Evolutionary conservation across 2,888 invertebrate species (phyloP), one percentile per base, ranked within the genome.

Genomic region (Magallana nippona): DNA sequence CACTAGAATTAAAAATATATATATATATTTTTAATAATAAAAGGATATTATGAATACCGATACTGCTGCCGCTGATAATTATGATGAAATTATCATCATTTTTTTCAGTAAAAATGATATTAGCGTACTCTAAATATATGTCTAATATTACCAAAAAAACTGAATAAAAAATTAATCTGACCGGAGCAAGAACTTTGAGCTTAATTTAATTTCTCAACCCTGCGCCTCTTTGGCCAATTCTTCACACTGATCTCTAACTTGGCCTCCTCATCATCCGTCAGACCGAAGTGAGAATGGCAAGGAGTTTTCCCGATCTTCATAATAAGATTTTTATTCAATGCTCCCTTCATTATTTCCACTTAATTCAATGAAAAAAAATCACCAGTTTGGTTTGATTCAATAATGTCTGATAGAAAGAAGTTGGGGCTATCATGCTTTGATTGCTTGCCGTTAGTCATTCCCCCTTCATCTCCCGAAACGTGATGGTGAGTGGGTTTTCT

Each of bases 301-400:
- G 27, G 27, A 63, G 11, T 27, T 63, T 63, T 27, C 27, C 63
- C 27, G 71, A 22, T 71, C 71, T 71, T 15, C 27, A 27, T 71
- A 71, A 71, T 71, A 22, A 71, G 71, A 71, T 71, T 71, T 71
- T 71, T 71, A 71, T 71, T 71, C 71, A 71, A 71, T 71, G 71
- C 15, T 32, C 32, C 11, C 22, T 71, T 71, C 71, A 71, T 71
- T 71, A 71, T 71, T 32, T 71, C 71, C 71, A 11, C 71, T 71
- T 71, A 71, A 71, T 71, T 71, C 71, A 71, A 71, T 22, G 27
- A 71, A 71, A 71, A 32, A 44, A 71, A 27, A 71, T 71, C 71
- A 71, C 13, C 71, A 71, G 71, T 71, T 71, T 71, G 71, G 71
- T 71, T 71, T 71, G 71, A 71, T 71, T 71, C 71, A 71, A 71